Evolutionary conservation across 2,797 vertebrate species (phyloP), one percentile per base, ranked within the genome.

Genomic region (Poeciliopsis gracilis): DNA sequence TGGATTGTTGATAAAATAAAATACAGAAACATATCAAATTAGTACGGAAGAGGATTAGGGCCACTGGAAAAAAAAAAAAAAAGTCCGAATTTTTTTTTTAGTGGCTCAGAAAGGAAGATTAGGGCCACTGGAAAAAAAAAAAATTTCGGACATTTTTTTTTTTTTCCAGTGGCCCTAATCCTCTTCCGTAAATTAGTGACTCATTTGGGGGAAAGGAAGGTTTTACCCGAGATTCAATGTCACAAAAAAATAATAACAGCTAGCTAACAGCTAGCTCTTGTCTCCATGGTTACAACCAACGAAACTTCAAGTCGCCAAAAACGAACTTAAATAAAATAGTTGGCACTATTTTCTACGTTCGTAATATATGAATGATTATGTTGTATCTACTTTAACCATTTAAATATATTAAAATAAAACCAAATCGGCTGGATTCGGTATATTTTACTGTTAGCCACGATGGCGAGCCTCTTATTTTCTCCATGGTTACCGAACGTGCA

Each of bases 401-500:
- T 38, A 67, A 23, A 41, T 67, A 12, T 41, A 23, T 36, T 69
- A 7, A 43, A 25, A 43, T 11, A 43, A 25, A 69, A n/a, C 38
- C 4, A n/a, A 43, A n/a, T 11, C 5, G 36, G 4, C 36, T 12
- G 18, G 11, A 67, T 12, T 11, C 2, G 41, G 20, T 69, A 10
- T 43, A 11, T 20, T 47, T 72, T 30, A 13, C 46, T 51, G 72
- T 36, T 73, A 36, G 15, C 72, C 23, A 51, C 11, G 8, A 12
- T 15, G 20, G 72, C 36, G 38, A 53, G 49, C 23, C 20, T n/a
- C 18, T 38, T 51, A 13, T 67, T 41, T 67, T 70, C 49, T 53
- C 76, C 66, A 77, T 77, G 75, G 75, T 30, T 45, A 77, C 76
- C 33, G 20, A 51, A 20, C n/a, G 41, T 73, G 5, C 41, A 55